A percentile compares a stretch with the other conserved stretches of the same genome.
These are phyloP conservation scores for Daktulosphaira vitifoliae DNA, from an alignment of 1,140 invertebrate species.

Conservation along the genomic window DNA sequence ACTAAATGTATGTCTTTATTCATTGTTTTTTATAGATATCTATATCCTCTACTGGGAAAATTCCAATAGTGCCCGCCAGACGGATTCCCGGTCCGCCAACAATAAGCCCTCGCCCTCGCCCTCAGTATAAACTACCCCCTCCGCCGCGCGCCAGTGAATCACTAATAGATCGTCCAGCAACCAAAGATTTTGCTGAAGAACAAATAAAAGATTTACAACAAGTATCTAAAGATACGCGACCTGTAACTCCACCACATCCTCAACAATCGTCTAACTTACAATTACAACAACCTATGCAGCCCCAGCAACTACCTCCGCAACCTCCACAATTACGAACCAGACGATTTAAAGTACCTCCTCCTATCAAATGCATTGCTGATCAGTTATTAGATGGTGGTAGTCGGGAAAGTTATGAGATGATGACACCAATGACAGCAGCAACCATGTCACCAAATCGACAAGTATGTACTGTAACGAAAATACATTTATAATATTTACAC, in stretches of 20 bases:
- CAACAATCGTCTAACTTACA: no score
- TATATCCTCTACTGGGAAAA: not conserved
- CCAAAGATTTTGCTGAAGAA: slow-evolving; percentile 39
- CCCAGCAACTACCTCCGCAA: not conserved
- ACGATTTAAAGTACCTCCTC: slow-evolving; percentile 42
- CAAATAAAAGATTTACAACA: slow-evolving; percentile 41
- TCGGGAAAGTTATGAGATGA: slow-evolving; percentile 36
- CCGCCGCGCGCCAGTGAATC: slow-evolving; percentile 27
- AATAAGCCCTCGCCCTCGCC: slow-evolving; percentile 17
- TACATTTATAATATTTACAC: no score
- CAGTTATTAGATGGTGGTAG: slow-evolving; percentile 18
- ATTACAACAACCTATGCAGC: slow-evolving; percentile 37
- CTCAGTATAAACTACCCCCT: slow-evolving; percentile 41
- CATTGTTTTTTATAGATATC: not conserved
- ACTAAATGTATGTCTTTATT: no score
- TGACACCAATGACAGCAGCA: slow-evolving; percentile 45
- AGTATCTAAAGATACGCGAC: slow-evolving; percentile 30
- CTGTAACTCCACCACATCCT: no score
- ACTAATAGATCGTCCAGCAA: not conserved
- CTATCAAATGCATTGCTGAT: slow-evolving; percentile 40
- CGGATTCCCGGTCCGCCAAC: slow-evolving; percentile 24
- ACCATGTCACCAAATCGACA: slow-evolving; percentile 49
- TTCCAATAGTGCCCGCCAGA: not conserved
- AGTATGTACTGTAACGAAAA: no score
- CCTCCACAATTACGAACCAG: slow-evolving; percentile 34